A percentile compares a stretch with the other conserved stretches of the same genome.
Evolutionary conservation across 1,140 invertebrate genomes (phyloP).

Genomic region (Cryptotermes secundus): DNA sequence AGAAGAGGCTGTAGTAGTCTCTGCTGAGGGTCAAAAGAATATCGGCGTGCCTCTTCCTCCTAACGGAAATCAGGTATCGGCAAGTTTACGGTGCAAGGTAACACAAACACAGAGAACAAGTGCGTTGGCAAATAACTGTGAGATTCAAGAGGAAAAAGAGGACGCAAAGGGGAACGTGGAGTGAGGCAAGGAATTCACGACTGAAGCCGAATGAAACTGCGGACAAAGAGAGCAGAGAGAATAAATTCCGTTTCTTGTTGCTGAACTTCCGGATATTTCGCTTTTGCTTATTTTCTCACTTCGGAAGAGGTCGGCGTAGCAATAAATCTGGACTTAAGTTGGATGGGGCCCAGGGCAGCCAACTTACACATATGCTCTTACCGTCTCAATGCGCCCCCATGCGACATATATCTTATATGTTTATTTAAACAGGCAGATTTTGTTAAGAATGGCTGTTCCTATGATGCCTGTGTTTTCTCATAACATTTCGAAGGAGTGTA

Average conservation of each 20-base stretch:
- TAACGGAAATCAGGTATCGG: not conserved
- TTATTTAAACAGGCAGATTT: not conserved
- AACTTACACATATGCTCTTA: not conserved
- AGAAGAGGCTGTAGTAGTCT: not conserved
- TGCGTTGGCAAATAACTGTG: not conserved
- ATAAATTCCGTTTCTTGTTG: not conserved
- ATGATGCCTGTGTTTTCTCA: not conserved
- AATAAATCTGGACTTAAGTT: not conserved
- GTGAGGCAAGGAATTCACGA: not conserved
- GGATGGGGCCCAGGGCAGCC: not conserved
- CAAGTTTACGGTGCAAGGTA: not conserved
- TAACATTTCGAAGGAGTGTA: not conserved
- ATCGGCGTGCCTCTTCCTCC: not conserved
- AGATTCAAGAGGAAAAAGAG: not conserved
- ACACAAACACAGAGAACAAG: not conserved
- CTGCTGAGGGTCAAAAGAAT: not conserved
- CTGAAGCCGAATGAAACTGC: not conserved
- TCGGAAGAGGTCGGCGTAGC: not conserved
- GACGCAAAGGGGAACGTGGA: no score
- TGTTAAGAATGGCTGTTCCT: not conserved
- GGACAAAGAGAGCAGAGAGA: not conserved
- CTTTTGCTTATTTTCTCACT: slow-evolving; percentile 1
- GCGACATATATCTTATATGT: not conserved
- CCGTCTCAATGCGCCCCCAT: not conserved
- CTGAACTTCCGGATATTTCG: not conserved